A percentile compares a stretch with the other conserved stretches of the same genome.
Evolutionary conservation across 2,888 invertebrate genomes (phyloP).

Genomic region (Drosophila meridiana): DNA sequence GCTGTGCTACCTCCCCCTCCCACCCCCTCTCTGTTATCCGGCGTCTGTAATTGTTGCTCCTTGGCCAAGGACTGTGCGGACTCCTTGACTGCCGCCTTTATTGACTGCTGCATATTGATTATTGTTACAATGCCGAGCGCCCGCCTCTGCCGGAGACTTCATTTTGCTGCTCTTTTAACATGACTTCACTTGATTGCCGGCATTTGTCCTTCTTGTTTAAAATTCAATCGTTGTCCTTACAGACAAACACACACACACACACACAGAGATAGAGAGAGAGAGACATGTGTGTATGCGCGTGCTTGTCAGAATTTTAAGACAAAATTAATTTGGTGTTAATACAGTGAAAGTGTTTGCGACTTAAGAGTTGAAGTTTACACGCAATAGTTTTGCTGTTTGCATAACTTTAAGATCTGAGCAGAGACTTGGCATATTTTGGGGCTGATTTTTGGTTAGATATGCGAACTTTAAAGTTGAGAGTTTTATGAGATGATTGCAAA

Average conservation of each 20-base stretch:
- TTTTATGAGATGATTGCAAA: too few relatives aligned
- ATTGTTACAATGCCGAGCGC: conserved; percentile 63
- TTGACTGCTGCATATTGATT: conserved; percentile 80
- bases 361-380: conserved; percentile 34
- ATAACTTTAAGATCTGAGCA: conserved; percentile 36
- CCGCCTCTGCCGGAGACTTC: conserved; percentile 33
- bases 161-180: conserved; percentile 56
- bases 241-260: conserved; percentile 23
- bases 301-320: conserved; percentile 31
- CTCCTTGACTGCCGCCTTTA: conserved; percentile 44
- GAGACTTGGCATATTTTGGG: not conserved
- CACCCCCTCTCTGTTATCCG: conserved; percentile 3
- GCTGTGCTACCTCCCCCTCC: conserved; percentile 1
- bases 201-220: conserved; percentile 73
- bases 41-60: conserved; percentile 74
- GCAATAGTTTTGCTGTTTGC: conserved; percentile 26
- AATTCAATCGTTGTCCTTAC: conserved; percentile 68
- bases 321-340: conserved; percentile 78
- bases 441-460: not conserved
- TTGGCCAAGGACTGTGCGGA: conserved; percentile 20
- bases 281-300: conserved; percentile 8
- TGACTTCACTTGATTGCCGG: conserved; percentile 72
- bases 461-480: not conserved
- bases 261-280: conserved; percentile 2
- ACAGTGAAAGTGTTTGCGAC: conserved; percentile 70